Conservation (phyloP, 2,888 invertebrate genomes). For the Odontothrips loti region DNA sequence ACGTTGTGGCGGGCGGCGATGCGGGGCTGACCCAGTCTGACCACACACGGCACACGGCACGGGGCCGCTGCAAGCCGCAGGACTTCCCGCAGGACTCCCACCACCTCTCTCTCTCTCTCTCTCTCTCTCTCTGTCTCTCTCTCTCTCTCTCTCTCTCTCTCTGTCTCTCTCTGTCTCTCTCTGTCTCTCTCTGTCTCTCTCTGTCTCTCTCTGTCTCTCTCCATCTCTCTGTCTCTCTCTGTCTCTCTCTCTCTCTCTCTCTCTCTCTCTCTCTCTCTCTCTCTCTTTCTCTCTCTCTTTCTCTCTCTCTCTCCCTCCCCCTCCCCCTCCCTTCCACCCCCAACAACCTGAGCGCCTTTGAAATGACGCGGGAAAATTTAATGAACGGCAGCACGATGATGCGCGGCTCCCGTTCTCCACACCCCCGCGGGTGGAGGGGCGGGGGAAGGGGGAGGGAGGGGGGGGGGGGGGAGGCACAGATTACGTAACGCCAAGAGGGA, state of each 20-base stretch:
- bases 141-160: not conserved
- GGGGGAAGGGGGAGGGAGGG: no score
- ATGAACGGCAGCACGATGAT: not conserved
- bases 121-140: not conserved
- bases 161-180: not conserved
- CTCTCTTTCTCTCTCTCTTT: not conserved
- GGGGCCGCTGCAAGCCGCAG: no score
- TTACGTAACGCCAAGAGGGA: no score
- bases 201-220: not conserved
- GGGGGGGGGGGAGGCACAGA: no score
- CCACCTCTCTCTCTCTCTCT: slow-evolving; percentile 1
- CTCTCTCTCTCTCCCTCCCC: not conserved
- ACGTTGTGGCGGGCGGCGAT: no score
- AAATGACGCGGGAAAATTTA: not conserved
- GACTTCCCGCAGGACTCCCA: not conserved
- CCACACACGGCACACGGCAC: no score
- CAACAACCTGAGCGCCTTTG: not conserved
- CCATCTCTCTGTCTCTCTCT: no score
- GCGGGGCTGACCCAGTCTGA: no score
- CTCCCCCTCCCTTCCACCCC: not conserved
- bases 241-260: no score
- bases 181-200: not conserved
- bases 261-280: no score
- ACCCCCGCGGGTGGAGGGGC: no score
- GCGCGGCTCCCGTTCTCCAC: no score